Base-by-base conservation (phyloP, 2,888 invertebrate genomes). In the Dryadula phaetusa region DNA sequence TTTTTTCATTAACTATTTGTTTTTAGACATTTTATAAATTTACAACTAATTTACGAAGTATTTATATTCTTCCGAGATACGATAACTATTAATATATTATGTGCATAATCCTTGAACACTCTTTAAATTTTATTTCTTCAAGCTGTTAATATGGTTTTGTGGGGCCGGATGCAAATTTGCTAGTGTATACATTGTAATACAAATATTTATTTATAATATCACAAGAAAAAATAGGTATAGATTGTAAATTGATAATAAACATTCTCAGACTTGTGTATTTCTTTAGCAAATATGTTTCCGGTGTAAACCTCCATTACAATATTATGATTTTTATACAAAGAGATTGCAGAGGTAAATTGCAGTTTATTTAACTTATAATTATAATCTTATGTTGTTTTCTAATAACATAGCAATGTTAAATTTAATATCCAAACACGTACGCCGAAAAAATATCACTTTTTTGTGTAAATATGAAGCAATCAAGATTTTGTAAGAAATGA, bases 401-500 rank as follows among this genome's bases (percentile, higher is more conserved):
- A 47, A 22, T 56, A 37, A 56, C n/a, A 25, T 16, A n/a, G 8
- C 37, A 18, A 37, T 14, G 20, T 40, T 56, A 22, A 7, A 34
- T 37, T 40, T 54, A 42, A 66, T 40, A 54, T 47, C 10, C 3
- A 3, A 47, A 18, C 32, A 44, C n/a, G 22, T 64, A 20, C 53
- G 8, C 20, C 37, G 25, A 22, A 40, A n/a, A 52, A 63, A 66
- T 60, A 66, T 52, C 44, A 62, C 62, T 10, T 49, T 62, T 49
- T 42, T 54, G 52, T 65, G 67, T 74, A 69, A 69, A 71, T 74
- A 69, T 67, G 37, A 58, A 69, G 60, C 49, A 66, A 44, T 69
- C 44, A 60, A 44, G 54, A 46, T 67, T 67, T 67, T 61, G 42
- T 65, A 64, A 28, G 46, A 62, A 44, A 64, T 54, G 34, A 60